Evolutionary conservation across 1,140 invertebrate species (phyloP), one percentile per base, ranked within the genome.

Genomic region (Magallana angulata): DNA sequence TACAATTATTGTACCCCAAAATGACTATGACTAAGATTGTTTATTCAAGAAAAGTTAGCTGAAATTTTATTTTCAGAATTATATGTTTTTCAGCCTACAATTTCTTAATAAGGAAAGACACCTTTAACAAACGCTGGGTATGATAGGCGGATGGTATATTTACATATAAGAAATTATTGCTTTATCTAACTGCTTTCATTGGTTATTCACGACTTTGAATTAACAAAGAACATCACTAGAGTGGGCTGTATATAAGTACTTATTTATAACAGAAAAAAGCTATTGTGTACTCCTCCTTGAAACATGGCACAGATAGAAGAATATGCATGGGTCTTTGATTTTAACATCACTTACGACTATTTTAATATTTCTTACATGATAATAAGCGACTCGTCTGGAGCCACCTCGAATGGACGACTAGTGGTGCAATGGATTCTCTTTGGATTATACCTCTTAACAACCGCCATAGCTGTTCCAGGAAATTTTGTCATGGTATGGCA

Each of bases 291-390:
- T 6, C 68, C 36, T 4, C 2, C 36, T 48, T 48, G 36, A 0
- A 76, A 76, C 24, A 76, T 76, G 68, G 68, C 68, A 76, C 24
- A 76, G 18, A 30, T 76, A 18, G 68, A 76, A 76, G 68, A 76
- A 36, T 76, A 76, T 30, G 36, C 68, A 36, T 24, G 68, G 68
- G 36, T 76, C 8, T 48, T 76, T 11, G 68, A 76, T 36, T 76
- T 76, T 3, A 76, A 76, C 36, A 30, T 76, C 9, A 76, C 68
- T 3, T 76, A 76, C 24, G 68, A 76, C 36, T 76, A 76, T 76
- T 76, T 48, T 24, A 76, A 76, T 76, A 9, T 24, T 12, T 76
- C 68, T 11, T 76, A 76, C 36, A 76, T 76, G 24, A 76, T 76
- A 76, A 76, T 76, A 36, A 76, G 68, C 14, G 68, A 76, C 68